Conservation (phyloP, 37 sponge, comb jelly and placozoan species). For the Crambe crambe region DNA sequence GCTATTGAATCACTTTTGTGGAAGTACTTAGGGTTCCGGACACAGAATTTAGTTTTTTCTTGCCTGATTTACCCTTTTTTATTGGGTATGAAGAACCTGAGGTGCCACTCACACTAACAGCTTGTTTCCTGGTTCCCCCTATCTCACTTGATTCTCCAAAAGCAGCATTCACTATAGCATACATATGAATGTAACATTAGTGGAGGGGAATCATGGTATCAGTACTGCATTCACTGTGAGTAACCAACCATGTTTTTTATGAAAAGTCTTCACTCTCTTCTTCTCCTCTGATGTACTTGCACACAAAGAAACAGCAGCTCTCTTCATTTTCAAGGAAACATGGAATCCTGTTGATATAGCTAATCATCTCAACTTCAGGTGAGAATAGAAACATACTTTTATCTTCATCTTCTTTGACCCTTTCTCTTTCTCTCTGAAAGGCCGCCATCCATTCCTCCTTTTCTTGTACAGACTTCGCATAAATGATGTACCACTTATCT, state of each 20-base stretch:
- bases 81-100: background rate
- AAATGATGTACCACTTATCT: constrained; percentile 90
- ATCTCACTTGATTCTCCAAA: background rate
- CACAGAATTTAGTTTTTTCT: background rate
- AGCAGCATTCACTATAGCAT: background rate
- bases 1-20: too few relatives aligned
- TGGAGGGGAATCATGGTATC: background rate
- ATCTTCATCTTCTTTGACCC: constrained; percentile 71
- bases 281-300: background rate
- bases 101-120: background rate
- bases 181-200: background rate
- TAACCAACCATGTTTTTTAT: constrained; percentile 15
- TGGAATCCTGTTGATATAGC: constrained; percentile 33
- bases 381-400: constrained; percentile 30
- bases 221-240: background rate
- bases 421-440: constrained; percentile 75
- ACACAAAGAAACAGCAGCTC: constrained; percentile 38
- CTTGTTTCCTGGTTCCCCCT: background rate
- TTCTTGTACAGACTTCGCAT: constrained; percentile 61
- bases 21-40: too few relatives aligned
- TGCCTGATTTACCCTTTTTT: background rate
- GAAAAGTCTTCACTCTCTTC: constrained; percentile 4
- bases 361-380: too few relatives aligned
- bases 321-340: constrained; percentile 54
- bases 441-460: constrained; percentile 90